Base-by-base conservation (phyloP, 2,888 invertebrate species). In the Sussaba pulchella region DNA sequence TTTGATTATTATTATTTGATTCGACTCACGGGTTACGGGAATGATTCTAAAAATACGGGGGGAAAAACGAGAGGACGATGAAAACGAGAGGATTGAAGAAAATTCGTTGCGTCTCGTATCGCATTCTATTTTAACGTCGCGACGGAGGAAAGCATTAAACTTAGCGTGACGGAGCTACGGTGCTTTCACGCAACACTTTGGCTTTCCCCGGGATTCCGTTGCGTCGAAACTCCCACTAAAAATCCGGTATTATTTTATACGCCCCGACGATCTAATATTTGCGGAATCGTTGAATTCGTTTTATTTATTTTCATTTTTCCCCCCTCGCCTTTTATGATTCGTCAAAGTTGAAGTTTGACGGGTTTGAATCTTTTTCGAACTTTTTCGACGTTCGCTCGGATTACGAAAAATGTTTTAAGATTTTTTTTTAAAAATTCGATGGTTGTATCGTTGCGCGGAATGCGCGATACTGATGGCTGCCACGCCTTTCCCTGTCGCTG, bases 401-500 rank as follows among this genome's bases (percentile, higher is more conserved):
- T n/a, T n/a, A n/a, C n/a, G n/a, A n/a, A n/a, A n/a, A n/a, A n/a
- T n/a, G n/a, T n/a, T n/a, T n/a, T n/a, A n/a, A n/a, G n/a, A n/a
- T n/a, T n/a, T n/a, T n/a, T n/a, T n/a, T n/a, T n/a, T n/a, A n/a
- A n/a, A n/a, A n/a, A n/a, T n/a, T n/a, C n/a, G n/a, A n/a, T n/a
- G n/a, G n/a, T n/a, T n/a, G n/a, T n/a, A n/a, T 71, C 77, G 82
- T 78, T 82, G 83, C 81, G 72, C 81, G 89, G 90, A 90, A 91
- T 90, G 77, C 66, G 89, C 84, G 84, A 85, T 82, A 85, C 76
- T 81, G 83, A 75, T 64, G 84, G 78, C 82, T 84, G 88, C 91
- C 91, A 91, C 91, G 90, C 91, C 91, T 91, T 91, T 91, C 90
- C 85, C 90, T 87, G 75, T n/a, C 31, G 86, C 45, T 21, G 82